phyloP scores from a whole-genome alignment of 2,888 invertebrate genomes.

The Apodemia zela region DNA sequence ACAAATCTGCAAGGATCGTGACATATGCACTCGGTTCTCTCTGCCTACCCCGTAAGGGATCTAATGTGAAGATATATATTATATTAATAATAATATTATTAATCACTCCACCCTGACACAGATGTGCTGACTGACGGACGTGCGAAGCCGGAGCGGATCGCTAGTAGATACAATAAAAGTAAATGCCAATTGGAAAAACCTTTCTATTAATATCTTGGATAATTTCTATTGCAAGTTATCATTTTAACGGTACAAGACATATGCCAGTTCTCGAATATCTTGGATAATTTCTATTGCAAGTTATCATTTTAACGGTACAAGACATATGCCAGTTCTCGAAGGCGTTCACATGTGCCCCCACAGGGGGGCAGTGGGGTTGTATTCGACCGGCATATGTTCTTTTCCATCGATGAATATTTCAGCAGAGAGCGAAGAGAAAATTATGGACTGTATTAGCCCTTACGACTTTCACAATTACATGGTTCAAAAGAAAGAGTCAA shows the following conservation, averaged over 20 bases:
- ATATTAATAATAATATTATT: no score
- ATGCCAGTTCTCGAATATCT: slow-evolving; percentile 43
- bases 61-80: no score
- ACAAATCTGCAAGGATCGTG: no score
- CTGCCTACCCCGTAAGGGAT: no score
- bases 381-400: slow-evolving; percentile 50
- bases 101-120: no score
- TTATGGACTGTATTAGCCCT: slow-evolving; percentile 57
- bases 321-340: slow-evolving; percentile 50
- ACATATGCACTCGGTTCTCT: no score
- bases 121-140: no score
- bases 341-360: not conserved
- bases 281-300: not conserved
- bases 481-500: slow-evolving; percentile 50
- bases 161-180: no score
- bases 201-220: no score
- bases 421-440: slow-evolving; percentile 57
- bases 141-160: no score
- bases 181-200: no score
- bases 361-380: slow-evolving; percentile 26
- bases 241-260: slow-evolving; percentile 38
- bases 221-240: not conserved
- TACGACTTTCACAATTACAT: slow-evolving; percentile 52
- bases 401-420: slow-evolving; percentile 67
- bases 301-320: slow-evolving; percentile 25